Evolutionary conservation across 2,113 vertebrate species (phyloP), one percentile per base, ranked within the genome.

Genomic region (Aleadryas rufinucha): DNA sequence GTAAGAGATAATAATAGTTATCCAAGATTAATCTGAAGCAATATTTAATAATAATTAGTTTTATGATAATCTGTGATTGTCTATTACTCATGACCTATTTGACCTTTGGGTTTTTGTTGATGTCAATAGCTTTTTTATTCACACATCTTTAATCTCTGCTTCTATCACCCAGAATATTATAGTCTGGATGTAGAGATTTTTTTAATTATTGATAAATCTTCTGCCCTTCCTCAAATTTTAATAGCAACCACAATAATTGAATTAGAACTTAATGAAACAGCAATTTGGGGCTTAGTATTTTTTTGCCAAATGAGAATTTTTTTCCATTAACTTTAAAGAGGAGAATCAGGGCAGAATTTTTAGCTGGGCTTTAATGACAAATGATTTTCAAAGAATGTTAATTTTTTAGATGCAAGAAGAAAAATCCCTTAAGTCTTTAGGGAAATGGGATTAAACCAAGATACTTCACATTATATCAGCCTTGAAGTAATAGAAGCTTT

Each of bases 391-490:
- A 96, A 96, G 87, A 74, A 92, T 31, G 52, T 41, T 37, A 59
- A 49, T 70, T 91, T 94, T 85, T 83, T 41, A 85, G 49, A 84
- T 85, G 30, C 50, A 71, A 70, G 57, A 84, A 71, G 28, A 90
- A 77, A 94, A 93, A 94, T 76, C 89, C 61, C 52, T 85, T 87
- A 93, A 93, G 49, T 90, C 94, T 79, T 75, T 68, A 76, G 87
- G 79, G 96, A 93, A 97, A 93, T 72, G 20, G 84, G 84, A 97
- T 97, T 97, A 97, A 97, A 79, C 59, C 72, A 86, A 91, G 80
- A 60, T 94, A 93, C 45, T 92, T 97, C 63, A 79, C 90, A 54
- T 59, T 69, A 61, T 96, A 96, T 33, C 68, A 71, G 47, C 33
- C 44, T 89, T 87, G 57, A 93, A 89, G 65, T 60, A 96, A 93